Evolutionary conservation across 2,888 invertebrate species (phyloP), one percentile per base, ranked within the genome.

Genomic region (Thymelicus sylvestris): DNA sequence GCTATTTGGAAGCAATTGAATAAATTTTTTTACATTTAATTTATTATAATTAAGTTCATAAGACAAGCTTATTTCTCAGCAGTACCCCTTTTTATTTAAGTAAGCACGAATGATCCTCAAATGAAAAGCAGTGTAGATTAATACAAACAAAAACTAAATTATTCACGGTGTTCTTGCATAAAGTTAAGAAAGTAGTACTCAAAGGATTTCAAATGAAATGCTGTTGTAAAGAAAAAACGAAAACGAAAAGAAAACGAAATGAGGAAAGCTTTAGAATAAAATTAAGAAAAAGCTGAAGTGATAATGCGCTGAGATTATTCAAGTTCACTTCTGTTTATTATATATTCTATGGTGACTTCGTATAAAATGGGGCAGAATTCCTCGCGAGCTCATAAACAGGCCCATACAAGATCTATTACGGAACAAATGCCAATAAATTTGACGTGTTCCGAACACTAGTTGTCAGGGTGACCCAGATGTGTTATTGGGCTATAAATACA

Each of bases 401-500:
- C 78, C 70, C 70, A 71, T 71, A 71, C 66, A 71, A 65, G 70
- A 70, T 70, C 70, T 70, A 70, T 70, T 70, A 70, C 72, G 65
- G 72, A 73, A 76, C 76, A 76, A 76, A 73, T 72, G 75, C 73
- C 75, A 78, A 75, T 77, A 76, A 76, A 75, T 75, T 70, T 77
- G 75, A 77, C 75, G 74, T 61, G 70, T 57, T 59, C 69, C 69
- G 55, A 2, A 71, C 72, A 65, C 70, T 62, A 66, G 67, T 71
- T 74, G 76, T 74, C 77, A 75, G 67, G 74, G 72, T 71, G 74
- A 75, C 73, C 75, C 72, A 73, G 73, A 74, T 72, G 74, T 72
- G 73, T 73, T 85, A 87, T 86, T 83, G 84, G 78, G 81, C 86
- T 82, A 86, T 90, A 90, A 89, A 90, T 87, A 87, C 82, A 2